These are phyloP conservation scores for Margarornis squamiger DNA, from an alignment of 2,797 vertebrate genomes.

Conservation along the genomic window DNA sequence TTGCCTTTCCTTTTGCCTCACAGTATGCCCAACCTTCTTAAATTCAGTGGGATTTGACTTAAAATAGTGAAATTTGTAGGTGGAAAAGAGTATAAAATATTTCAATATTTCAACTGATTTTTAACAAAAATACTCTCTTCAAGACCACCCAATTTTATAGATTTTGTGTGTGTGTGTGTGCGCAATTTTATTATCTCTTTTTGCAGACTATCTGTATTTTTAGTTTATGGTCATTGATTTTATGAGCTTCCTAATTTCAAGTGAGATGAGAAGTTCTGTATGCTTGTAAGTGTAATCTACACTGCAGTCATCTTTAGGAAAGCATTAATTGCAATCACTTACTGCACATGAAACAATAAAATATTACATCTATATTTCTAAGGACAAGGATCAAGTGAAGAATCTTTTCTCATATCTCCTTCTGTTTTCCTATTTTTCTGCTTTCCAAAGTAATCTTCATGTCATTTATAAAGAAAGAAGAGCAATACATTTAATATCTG, in stretches of 20 bases:
- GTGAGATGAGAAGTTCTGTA: not conserved
- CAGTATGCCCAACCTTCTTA: not conserved
- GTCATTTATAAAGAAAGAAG: not conserved
- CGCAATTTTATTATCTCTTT: not conserved
- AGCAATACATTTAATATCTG: not conserved
- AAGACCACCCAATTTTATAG: not conserved
- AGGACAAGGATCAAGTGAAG: not conserved
- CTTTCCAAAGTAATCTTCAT: not conserved
- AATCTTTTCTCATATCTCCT: not conserved
- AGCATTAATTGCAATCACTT: constrained; percentile 16
- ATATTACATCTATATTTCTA: not conserved
- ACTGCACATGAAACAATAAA: not conserved
- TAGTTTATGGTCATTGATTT: constrained; percentile 41
- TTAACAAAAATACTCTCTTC: not conserved
- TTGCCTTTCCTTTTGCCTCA: not conserved
- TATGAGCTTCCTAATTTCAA: constrained; percentile 22
- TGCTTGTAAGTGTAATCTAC: not conserved
- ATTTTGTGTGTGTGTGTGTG: not conserved
- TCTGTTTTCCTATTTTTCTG: not conserved
- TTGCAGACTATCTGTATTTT: constrained; percentile 32
- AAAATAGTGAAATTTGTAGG: not conserved
- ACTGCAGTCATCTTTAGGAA: constrained; percentile 1
- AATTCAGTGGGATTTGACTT: not conserved
- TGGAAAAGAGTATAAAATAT: not conserved
- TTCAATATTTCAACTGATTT: not conserved